Base-by-base conservation (phyloP, 2,888 invertebrate species). In the Sisyra nigra region DNA sequence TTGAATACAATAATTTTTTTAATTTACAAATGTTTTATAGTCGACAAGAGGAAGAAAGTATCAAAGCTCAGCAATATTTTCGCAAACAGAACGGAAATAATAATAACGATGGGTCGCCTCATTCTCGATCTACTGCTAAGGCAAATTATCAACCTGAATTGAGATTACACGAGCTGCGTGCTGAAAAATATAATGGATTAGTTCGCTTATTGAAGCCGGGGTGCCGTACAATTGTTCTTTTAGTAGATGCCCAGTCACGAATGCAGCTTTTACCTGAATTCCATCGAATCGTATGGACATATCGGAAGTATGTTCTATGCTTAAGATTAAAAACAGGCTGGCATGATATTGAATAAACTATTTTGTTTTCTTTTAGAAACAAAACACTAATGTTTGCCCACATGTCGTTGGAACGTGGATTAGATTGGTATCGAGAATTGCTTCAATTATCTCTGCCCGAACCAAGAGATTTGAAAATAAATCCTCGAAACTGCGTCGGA, bases 341-440 rank as follows among this genome's bases (percentile, higher is more conserved):
- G n/a, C n/a, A n/a, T n/a, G n/a, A n/a, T 17, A 39, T 4, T 24
- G n/a, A 19, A 39, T 10, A 24, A 5, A 36, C n/a, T 36, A 36
- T 36, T 36, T 36, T 36, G n/a, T 36, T 43, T 45, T 47, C 46
- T 60, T 66, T 11, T 57, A 92, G 91, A 62, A 94, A 94, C 68
- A 96, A 94, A 66, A 94, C 93, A 0, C 72, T 98, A 46, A 77
- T 92, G 67, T 98, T 97, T 69, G 87, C 89, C 18, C 92, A 86
- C 59, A 75, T 97, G 68, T 76, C 86, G 54, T 76, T 97, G 54
- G 94, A 96, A 60, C 81, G 92, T 51, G 88, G 92, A 55, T 67
- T 96, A 43, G 75, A 74, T 49, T 98, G 97, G 97, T 98, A 94
- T 67, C 80, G 83, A 33, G 81, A 87, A 55, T 68, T 98, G 44